Base-by-base conservation (phyloP, 2,113 vertebrate genomes). In the Rhadina sibilatrix region DNA sequence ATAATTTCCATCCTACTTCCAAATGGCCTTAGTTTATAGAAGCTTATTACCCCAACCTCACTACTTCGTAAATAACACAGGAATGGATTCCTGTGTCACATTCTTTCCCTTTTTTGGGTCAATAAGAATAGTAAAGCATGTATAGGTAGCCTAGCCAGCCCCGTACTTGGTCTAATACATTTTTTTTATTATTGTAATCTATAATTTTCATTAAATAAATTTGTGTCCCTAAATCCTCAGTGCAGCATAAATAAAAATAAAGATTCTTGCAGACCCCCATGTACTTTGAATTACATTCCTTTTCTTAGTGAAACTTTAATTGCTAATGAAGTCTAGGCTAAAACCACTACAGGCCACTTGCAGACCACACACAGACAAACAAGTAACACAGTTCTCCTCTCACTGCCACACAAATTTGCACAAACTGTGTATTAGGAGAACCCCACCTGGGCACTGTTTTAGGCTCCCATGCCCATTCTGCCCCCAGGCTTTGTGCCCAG, bases 101-200 rank as follows among this genome's bases (percentile, higher is more conserved):
- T 70, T 92, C 86, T 93, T 96, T 97, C 97, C 96, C 94, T 97
- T 98, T 98, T 97, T 74, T 89, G 97, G 77, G 96, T 95, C 96
- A 95, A 46, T 86, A 94, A 20, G 38, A 96, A 95, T 61, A 97
- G 61, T 92, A 96, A 98, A 97, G 94, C 83, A 96, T 66, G 74
- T 93, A 91, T 70, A 64, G 78, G 81, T 96, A 97, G 96, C 38
- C 38, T 94, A 96, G 93, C 88, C 97, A 97, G 86, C 77, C 92
- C 86, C 90, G 78, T 93, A 88, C 91, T 96, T 84, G 89, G 94
- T 90, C 70, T 83, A 83, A 90, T 27, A 76, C 27, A 30, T 90
- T 90, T 97, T 90, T 97, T 95, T 93, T 47, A 82, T 66, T 74
- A 57, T 19, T 46, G 92, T 92, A 15, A 95, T 84, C 89, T 83